Base-by-base conservation (phyloP, 2,888 invertebrate species). In the Pristionchus mayeri region DNA sequence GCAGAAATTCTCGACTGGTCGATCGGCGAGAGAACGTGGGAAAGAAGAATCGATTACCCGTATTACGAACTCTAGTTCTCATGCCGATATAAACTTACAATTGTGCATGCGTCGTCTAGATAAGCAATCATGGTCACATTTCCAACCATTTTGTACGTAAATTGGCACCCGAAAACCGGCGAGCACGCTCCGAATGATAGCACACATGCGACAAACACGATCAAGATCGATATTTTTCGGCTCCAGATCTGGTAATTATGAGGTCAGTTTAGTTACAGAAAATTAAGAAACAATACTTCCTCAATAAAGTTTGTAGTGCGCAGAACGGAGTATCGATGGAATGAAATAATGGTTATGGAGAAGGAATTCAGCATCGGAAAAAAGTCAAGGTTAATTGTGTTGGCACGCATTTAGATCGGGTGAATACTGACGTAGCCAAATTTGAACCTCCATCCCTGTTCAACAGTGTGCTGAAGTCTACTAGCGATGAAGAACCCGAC, bases 401-500 rank as follows among this genome's bases (percentile, higher is more conserved):
- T n/a, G n/a, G n/a, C n/a, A n/a, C n/a, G n/a, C n/a, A 30, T 9
- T 44, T 44, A 44, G 6, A 9, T 9, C n/a, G n/a, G n/a, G n/a
- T n/a, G n/a, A n/a, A n/a, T 54, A 40, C 40, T 40, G 11, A 71
- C 71, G 24, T 44, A 71, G 2, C 71, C 71, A 34, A 44, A 40
- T 40, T 71, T 71, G 71, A 71, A 71, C 2, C 37, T n/a, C 71
- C 71, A 71, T 18, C 37, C 37, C 11, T 44, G 40, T 2, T 71
- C 71, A 9, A 13, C 40, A 0, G 71, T 21, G 13, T 24, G 40
- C 4, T n/a, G 7, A 4, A 71, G 40, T 13, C 40, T 37, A 71
- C 40, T n/a, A n/a, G 71, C 71, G 40, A 71, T 71, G 2, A 71
- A 40, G 40, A 71, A 71, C 3, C 71, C 71, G 2, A 71, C 40